Conservation (phyloP, 2,113 vertebrate species). For the Eretmochelys imbricata region DNA sequence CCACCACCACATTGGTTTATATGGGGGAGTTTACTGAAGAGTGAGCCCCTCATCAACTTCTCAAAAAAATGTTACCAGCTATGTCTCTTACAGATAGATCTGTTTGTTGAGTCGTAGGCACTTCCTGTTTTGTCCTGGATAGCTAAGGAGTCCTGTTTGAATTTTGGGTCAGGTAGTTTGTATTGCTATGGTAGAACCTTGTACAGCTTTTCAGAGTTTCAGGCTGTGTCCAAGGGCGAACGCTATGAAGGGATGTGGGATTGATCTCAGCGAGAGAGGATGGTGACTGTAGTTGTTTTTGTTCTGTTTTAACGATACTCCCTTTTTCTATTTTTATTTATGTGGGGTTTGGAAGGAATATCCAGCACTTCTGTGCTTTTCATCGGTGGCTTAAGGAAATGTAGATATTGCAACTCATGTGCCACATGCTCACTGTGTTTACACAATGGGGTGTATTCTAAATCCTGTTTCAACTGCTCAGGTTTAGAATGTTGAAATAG, state of each 20-base stretch:
- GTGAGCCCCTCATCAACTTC: neutral
- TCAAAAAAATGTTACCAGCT: neutral
- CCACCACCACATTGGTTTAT: neutral
- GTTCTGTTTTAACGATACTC: slow-evolving; percentile 13
- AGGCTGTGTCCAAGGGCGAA: neutral
- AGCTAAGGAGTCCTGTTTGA: neutral
- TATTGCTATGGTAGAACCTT: neutral
- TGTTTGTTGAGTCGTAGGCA: neutral
- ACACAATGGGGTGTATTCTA: neutral
- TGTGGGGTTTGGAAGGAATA: neutral
- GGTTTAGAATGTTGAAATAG: neutral
- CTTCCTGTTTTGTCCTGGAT: too few species aligned
- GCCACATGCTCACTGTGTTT: neutral
- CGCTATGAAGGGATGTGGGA: neutral
- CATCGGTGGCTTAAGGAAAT: slow-evolving; percentile 25
- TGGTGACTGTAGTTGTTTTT: neutral
- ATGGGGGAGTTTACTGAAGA: neutral
- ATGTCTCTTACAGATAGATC: neutral
- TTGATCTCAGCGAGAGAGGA: neutral
- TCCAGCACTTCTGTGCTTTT: rapidly evolving
- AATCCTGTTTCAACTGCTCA: neutral
- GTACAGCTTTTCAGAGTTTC: neutral
- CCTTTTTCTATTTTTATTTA: neutral
- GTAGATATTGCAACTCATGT: slow-evolving; percentile 16
- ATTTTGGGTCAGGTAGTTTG: rapidly evolving